Evolutionary conservation across 2,797 vertebrate genomes (phyloP), one percentile per base, ranked within the genome.

Genomic region (Karalla daura): DNA sequence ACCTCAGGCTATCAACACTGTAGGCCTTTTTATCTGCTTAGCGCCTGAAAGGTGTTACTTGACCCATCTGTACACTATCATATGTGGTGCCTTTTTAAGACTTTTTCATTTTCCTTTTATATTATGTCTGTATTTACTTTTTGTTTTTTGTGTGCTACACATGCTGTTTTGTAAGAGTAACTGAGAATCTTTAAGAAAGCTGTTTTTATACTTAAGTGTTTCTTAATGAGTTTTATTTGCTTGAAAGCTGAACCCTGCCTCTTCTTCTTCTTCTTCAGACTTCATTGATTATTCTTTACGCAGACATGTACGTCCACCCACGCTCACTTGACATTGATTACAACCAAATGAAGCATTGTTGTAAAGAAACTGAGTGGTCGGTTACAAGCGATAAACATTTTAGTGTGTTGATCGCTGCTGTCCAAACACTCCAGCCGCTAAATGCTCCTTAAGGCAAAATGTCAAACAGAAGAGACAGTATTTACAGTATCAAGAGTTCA

Each of bases 201-300:
- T n/a, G n/a, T n/a, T n/a, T n/a, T n/a, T n/a, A n/a, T n/a, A n/a
- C 27, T 28, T 28, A 28, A 28, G 27, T 28, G 5, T 28, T 8
- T 28, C n/a, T n/a, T n/a, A n/a, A n/a, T 28, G 5, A 28, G 27
- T 28, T 28, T 28, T 28, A 5, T 28, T 28, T 28, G 8, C 8
- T n/a, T 36, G 5, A 36, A 33, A 5, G 32, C n/a, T n/a, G n/a
- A n/a, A n/a, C n/a, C n/a, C n/a, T n/a, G n/a, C n/a, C n/a, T n/a
- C n/a, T n/a, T n/a, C n/a, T n/a, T n/a, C n/a, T n/a, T n/a, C n/a
- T n/a, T n/a, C n/a, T n/a, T n/a, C 18, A 28, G n/a, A 60, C 5
- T 13, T 40, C 46, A 44, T 40, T n/a, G n/a, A n/a, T 55, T 32
- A 21, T 24, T 37, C 15, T 52, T 64, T 37, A 6, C 17, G 49